phyloP scores from a whole-genome alignment of 1,140 invertebrate species.

The Trinorchestia longiramus region DNA sequence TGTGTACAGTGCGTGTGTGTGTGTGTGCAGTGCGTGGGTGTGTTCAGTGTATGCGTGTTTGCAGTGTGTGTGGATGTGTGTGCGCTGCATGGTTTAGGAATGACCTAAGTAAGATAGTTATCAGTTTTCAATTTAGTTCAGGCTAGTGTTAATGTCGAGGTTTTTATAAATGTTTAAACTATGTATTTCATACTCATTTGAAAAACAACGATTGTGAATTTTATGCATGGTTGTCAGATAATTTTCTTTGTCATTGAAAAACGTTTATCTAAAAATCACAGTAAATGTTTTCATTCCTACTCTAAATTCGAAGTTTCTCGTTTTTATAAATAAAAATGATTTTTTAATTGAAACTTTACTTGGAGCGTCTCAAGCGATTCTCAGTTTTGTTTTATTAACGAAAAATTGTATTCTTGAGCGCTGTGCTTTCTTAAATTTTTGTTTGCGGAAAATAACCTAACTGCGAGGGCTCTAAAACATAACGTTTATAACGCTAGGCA shows the following conservation, averaged over 20 bases:
- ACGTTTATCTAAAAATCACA: background rate
- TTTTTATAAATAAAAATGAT: background rate
- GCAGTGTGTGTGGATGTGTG: background rate
- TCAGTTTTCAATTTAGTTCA: background rate
- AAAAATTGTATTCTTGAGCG: background rate
- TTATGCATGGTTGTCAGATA: background rate
- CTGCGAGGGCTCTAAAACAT: background rate
- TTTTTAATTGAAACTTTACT: background rate
- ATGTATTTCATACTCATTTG: background rate
- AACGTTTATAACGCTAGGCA: background rate
- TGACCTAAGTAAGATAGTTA: background rate
- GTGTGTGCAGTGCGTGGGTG: background rate
- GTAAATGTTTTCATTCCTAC: background rate
- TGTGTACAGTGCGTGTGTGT: too few relatives aligned
- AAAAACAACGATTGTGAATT: background rate
- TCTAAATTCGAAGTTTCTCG: background rate
- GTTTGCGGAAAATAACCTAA: background rate
- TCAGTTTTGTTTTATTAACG: background rate
- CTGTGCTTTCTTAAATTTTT: background rate
- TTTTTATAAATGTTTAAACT: background rate
- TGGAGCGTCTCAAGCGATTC: background rate
- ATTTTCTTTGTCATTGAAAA: background rate
- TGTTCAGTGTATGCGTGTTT: too few relatives aligned
- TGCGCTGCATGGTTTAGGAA: background rate
- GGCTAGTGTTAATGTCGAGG: background rate